Evolutionary conservation across 2,888 invertebrate species (phyloP), one percentile per base, ranked within the genome.

Genomic region (Diaperis boleti): DNA sequence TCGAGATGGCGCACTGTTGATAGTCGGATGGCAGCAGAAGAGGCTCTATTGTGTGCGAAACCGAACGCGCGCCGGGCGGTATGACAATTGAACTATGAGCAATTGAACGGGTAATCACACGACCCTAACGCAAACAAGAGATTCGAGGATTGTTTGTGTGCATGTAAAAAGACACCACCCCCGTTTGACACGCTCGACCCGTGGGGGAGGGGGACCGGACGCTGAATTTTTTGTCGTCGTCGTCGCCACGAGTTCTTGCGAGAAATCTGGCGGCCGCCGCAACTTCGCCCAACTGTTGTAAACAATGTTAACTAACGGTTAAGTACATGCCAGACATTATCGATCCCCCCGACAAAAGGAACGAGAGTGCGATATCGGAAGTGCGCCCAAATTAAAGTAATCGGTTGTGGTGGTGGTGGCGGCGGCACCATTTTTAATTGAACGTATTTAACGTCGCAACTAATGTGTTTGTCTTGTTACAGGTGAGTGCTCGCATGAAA

Each of bases 401-500:
- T 61, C 39, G 54, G 7, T 29, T 55, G 54, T 20, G 60, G 26
- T 42, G 31, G 15, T 33, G 50, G n/a, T n/a, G n/a, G n/a, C n/a
- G n/a, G n/a, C n/a, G n/a, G n/a, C n/a, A n/a, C n/a, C n/a, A n/a
- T n/a, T n/a, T n/a, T n/a, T n/a, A n/a, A n/a, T 50, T 50, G n/a
- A 65, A 65, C 59, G 67, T 62, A 63, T 62, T 68, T 66, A 60
- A 69, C 60, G 60, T 52, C 62, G 50, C 50, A 62, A 66, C 68
- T 71, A 71, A 71, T 71, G 69, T 71, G 65, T 71, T 71, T 71
- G 69, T 71, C 68, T 71, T 71, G 71, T 71, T 71, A 60, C 71
- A 71, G 71, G 71, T 71, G 69, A 71, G 71, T 69, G 68, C 68
- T 37, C 49, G 39, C 54, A 63, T 57, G 61, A 61, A 61, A 55